Percentiles rank a stretch among this genome's conserved stretches.
These are phyloP conservation scores for Melanotaenia maccullochi DNA, from an alignment of 2,797 vertebrate genomes.

Conservation along the genomic window DNA sequence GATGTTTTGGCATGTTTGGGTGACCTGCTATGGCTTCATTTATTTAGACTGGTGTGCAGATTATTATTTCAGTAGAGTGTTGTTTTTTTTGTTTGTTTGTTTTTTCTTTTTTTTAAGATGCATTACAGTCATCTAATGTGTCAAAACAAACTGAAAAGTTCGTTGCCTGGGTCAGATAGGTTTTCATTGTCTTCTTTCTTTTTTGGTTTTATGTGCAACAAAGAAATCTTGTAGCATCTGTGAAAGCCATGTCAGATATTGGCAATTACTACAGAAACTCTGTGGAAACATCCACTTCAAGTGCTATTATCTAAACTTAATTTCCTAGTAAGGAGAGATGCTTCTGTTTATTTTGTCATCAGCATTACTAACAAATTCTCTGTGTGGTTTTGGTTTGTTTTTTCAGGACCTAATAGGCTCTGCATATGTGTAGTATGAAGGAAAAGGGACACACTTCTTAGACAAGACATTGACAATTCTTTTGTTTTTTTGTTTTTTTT, in stretches of 20 bases:
- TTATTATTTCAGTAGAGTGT: neutral
- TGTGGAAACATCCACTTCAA: conserved; percentile 17
- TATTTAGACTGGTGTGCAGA: neutral
- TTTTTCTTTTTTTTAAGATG: neutral
- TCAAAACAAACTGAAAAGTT: neutral
- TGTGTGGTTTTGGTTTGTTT: neutral
- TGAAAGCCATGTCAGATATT: neutral
- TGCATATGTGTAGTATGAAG: neutral
- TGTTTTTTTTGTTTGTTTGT: neutral
- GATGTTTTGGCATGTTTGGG: neutral
- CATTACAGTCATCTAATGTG: neutral
- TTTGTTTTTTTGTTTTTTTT: conserved; percentile 20
- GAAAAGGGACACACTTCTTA: neutral
- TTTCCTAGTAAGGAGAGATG: neutral
- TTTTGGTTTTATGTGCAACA: conserved; percentile 13
- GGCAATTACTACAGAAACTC: conserved; percentile 4
- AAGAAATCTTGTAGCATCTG: conserved; percentile 3
- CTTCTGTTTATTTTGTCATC: neutral
- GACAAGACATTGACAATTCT: neutral
- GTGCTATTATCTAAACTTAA: neutral
- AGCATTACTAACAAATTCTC: neutral
- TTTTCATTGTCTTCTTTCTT: conserved; percentile 3
- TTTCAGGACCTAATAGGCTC: conserved; percentile 36
- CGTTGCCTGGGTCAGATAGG: conserved; percentile 2
- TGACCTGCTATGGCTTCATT: neutral